Conservation (phyloP, 2,113 vertebrate genomes). For the Elephas maximus region DNA sequence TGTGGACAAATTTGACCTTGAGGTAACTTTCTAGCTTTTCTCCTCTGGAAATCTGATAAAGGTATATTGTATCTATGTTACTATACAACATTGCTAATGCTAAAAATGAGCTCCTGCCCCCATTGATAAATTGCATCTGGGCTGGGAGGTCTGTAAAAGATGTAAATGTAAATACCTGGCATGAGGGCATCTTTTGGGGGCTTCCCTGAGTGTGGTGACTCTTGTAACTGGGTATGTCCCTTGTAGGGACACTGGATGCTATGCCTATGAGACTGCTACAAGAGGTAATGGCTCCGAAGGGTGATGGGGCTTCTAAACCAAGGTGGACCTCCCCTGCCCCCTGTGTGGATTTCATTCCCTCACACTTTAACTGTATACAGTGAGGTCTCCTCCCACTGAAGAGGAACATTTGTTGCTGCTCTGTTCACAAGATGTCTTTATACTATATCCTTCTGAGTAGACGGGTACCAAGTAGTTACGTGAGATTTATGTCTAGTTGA, state of each 20-base stretch:
- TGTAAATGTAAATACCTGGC: neutral
- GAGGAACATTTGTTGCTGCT: neutral
- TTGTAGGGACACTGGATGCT: neutral
- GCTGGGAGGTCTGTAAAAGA: neutral
- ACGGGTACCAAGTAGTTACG: neutral
- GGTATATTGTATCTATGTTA: neutral
- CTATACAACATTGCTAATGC: neutral
- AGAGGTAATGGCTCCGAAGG: neutral
- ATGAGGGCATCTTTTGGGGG: neutral
- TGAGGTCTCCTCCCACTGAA: neutral
- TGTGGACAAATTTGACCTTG: neutral
- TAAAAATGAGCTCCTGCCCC: neutral
- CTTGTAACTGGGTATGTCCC: neutral
- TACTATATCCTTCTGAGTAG: neutral
- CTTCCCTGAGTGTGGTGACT: neutral
- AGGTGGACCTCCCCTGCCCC: neutral
- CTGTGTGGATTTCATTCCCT: neutral
- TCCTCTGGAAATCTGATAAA: slow-evolving; percentile 8
- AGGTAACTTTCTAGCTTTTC: slow-evolving; percentile 43
- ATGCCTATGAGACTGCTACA: neutral
- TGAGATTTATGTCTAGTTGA: slow-evolving; percentile 10
- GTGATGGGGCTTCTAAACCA: slow-evolving; percentile 11
- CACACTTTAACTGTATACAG: neutral
- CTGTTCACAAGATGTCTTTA: neutral
- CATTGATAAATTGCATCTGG: neutral